phyloP scores from a whole-genome alignment of 2,797 vertebrate genomes.

The Pseudochirops cupreus region DNA sequence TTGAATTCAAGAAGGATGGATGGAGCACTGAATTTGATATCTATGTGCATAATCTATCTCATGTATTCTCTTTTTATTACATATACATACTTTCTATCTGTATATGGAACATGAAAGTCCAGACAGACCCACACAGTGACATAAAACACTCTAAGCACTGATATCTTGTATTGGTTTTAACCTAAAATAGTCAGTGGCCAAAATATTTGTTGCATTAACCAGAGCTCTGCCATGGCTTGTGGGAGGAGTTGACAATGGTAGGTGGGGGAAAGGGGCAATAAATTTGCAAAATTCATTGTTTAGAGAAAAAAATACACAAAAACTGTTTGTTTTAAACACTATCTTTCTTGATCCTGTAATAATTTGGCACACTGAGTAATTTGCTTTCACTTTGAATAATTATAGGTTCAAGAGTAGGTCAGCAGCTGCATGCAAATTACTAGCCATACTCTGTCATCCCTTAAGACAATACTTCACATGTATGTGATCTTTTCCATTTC shows the following conservation, averaged over 20 bases:
- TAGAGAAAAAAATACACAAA: constrained; percentile 47
- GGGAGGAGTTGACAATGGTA: constrained; percentile 19
- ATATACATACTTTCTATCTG: background rate
- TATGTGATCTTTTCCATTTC: background rate
- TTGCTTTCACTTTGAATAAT: constrained; percentile 81
- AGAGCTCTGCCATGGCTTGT: constrained; percentile 20
- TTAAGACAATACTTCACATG: constrained; percentile 3
- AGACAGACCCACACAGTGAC: background rate
- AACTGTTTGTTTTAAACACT: constrained; percentile 62
- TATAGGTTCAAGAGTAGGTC: constrained; percentile 74
- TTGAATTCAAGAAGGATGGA: background rate
- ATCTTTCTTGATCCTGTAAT: constrained; percentile 27
- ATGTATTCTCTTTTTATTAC: background rate
- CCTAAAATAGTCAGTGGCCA: constrained; percentile 41
- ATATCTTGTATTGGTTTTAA: constrained; percentile 40
- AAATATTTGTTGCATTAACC: background rate
- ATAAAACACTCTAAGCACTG: constrained; percentile 21
- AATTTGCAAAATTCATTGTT: constrained; percentile 59
- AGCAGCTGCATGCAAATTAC: constrained; percentile 79
- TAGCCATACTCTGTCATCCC: constrained; percentile 32
- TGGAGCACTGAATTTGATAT: background rate
- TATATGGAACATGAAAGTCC: background rate
- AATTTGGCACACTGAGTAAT: constrained; percentile 41
- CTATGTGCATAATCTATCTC: background rate
- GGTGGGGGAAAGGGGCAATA: background rate